Base-by-base conservation (phyloP, 2,888 invertebrate genomes). In the Anaspis maculata region DNA sequence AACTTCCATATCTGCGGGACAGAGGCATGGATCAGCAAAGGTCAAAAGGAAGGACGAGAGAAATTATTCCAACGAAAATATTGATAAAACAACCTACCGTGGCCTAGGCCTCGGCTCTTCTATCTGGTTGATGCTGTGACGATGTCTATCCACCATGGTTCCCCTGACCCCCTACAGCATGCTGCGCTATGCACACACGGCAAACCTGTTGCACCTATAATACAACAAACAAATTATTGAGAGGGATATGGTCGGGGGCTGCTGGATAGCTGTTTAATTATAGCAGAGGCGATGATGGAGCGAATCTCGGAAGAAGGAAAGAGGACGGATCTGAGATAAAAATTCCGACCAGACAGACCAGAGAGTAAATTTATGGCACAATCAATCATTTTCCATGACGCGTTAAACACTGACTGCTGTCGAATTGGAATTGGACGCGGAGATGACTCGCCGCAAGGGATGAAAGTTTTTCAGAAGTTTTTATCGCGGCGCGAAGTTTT, bases 131-230 rank as follows among this genome's bases (percentile, higher is more conserved):
- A 54, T 49, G 44, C 51, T 57, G 45, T 54, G 56, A 36, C 54
- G 51, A 42, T 56, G 59, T 45, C 54, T 46, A 52, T 60, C 59
- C 44, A 57, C 54, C 59, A 61, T 60, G 49, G 41, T 51, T 42
- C 35, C 43, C 24, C 32, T 27, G 25, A 33, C 32, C 47, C 41
- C 40, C 45, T 52, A 56, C 41, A 52, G 45, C 49, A 52, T 51
- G 40, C 46, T 52, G 50, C 37, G 38, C 40, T 37, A 36, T 40
- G 36, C 34, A 37, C 32, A 43, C 42, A 46, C 46, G 49, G 47
- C 48, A 51, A 45, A 53, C 49, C 50, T 54, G 53, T 57, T 57
- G 55, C 52, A 52, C 51, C 56, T 57, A 40, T 33, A 39, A n/a
- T n/a, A n/a, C 39, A 45, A 43, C 27, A 46, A 40, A 39, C 19